Base-by-base conservation (phyloP, 2,113 vertebrate species). In the Climacteris rufus region DNA sequence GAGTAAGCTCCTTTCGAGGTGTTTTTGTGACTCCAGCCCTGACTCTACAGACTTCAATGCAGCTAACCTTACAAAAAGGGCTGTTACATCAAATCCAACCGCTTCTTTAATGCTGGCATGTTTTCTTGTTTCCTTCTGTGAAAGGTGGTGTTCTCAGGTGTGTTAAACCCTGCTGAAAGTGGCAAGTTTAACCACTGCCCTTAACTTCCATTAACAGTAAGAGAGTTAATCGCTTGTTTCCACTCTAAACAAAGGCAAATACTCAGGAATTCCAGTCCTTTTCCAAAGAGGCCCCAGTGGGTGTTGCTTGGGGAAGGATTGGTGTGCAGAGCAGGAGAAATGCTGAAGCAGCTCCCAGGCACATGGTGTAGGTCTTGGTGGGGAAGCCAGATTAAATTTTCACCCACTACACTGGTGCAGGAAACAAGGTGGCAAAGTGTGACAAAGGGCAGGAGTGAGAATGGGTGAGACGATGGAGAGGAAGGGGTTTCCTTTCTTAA, bases 141-240 rank as follows among this genome's bases (percentile, higher is more conserved):
- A 74, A 88, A 95, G 33, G 10, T 42, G 70, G 5, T 68, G 69
- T 54, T 63, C 72, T 92, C 64, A 86, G 86, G 83, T 93, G 90
- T 15, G 79, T 42, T 96, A 93, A 96, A 90, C 64, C 76, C 87
- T 49, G 52, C 42, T 83, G 71, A 78, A 92, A 87, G 72, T 90
- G 83, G 76, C 69, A 87, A 93, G 60, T 95, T 83, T 92, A 93
- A 89, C 92, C 50, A 52, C 49, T 70, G 69, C 47, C 72, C 80
- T 90, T 52, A 83, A 78, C 70, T 92, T 93, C 94, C 92, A 94
- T 96, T 94, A 96, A 71, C 83, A 86, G 63, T 70, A 95, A 86
- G 93, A 90, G 78, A 92, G 76, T 81, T 94, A 95, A 94, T 96
- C 83, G 0, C 56, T 83, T 97, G 90, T 93, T 97, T 97, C 91